Evolutionary conservation across 1,140 invertebrate genomes (phyloP).

Genomic region (Drosophila sechellia): DNA sequence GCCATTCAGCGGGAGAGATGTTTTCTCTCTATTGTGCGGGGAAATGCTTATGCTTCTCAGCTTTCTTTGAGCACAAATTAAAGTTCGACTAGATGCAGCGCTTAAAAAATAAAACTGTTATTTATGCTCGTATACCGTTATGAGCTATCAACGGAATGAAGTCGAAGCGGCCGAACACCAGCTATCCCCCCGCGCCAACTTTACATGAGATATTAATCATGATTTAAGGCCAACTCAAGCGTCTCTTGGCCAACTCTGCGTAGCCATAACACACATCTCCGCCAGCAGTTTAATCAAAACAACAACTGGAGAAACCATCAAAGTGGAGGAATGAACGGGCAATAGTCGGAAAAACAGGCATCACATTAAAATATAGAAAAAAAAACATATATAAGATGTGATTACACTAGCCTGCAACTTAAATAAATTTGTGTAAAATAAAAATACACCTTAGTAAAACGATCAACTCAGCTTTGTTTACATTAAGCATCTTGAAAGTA

Average conservation of each 20-base stretch:
- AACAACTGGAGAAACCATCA: constrained; percentile 30
- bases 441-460: background rate
- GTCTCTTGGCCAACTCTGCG: background rate
- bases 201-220: constrained; percentile 48
- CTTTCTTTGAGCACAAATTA: constrained; percentile 42
- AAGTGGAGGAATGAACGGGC: constrained; percentile 25
- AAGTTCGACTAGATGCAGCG: constrained; percentile 24
- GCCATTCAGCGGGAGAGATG: constrained; percentile 29
- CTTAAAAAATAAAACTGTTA: constrained; percentile 48
- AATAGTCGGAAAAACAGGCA: constrained; percentile 5
- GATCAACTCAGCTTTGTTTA: no score
- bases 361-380: background rate
- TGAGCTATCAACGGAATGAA: constrained; percentile 43
- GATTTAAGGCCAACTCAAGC: constrained; percentile 24
- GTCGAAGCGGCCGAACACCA: constrained; percentile 4
- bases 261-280: constrained; percentile 1
- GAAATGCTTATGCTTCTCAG: constrained; percentile 11
- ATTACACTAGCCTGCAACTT: background rate
- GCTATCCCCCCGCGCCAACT: constrained; percentile 3
- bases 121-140: constrained; percentile 39
- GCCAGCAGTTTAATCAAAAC: constrained; percentile 35
- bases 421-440: background rate
- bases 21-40: constrained; percentile 31
- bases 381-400: background rate
- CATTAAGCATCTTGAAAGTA: background rate